Evolutionary conservation across 2,888 invertebrate species (phyloP), one percentile per base, ranked within the genome.

Genomic region (Furcula furcula): DNA sequence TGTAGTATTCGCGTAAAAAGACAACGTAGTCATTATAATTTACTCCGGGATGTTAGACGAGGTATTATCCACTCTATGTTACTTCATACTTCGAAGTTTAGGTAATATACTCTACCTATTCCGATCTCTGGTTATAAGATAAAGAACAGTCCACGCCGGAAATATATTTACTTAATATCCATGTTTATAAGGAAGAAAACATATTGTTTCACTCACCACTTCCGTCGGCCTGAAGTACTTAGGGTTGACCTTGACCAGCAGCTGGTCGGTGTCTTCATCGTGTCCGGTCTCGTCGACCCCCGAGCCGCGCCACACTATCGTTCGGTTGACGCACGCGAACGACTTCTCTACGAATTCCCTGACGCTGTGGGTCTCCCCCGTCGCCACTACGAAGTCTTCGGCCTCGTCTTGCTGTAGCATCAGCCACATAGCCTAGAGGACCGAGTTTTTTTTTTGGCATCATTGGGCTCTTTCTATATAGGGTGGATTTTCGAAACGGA

Each of bases 161-260:
- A n/a, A n/a, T n/a, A n/a, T n/a, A n/a, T n/a, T n/a, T n/a, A n/a
- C n/a, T 23, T 4, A 7, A 19, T 19, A 19, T 19, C n/a, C 19
- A 19, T 19, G 7, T n/a, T 7, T 19, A n/a, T 5, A 19, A 7
- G 19, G 19, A 7, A 19, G 2, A 19, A 19, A 5, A 5, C 7
- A 2, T 14, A 2, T 9, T 26, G n/a, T n/a, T n/a, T n/a, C n/a
- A 90, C 94, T 91, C 75, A 95, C 97, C 65, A 99, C 99, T 94
- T 99, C 99, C 0, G 99, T 98, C 5, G 99, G 99, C 43, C 99
- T 92, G 81, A 98, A 99, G 90, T 95, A 98, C 81, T 96, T 97
- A 0, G 96, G 92, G 89, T 98, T 98, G 26, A 99, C 93, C 66
- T 91, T 93, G 11, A 99, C 94, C 16, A 98, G 91, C 28, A 98